Percentiles rank a stretch among this genome's conserved stretches.
Conservation (phyloP, 2,888 invertebrate species). For the Gortyna flavago region DNA sequence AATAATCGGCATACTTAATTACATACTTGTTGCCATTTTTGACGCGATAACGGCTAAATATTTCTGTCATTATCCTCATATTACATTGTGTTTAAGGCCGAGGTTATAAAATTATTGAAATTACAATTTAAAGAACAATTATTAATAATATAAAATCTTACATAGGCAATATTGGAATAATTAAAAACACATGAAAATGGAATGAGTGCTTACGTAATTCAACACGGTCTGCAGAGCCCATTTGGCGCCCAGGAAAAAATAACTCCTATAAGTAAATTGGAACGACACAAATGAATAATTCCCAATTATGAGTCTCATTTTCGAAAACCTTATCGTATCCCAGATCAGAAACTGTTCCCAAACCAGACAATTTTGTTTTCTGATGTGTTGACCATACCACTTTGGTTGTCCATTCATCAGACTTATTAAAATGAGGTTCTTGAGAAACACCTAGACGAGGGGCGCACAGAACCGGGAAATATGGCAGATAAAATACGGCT, state of each 20-base stretch:
- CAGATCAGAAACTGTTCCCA: not conserved
- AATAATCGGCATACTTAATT: not conserved
- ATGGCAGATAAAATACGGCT: not conserved
- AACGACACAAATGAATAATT: too few species aligned
- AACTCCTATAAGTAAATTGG: too few species aligned
- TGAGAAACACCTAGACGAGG: not conserved
- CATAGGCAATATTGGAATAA: not conserved
- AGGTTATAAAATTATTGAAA: conserved; percentile 2
- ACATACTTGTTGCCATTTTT: conserved; percentile 11
- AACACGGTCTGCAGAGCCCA: not conserved
- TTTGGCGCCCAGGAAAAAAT: not conserved
- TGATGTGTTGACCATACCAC: not conserved
- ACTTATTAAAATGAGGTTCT: not conserved
- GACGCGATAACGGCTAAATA: conserved; percentile 3
- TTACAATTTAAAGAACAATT: not conserved
- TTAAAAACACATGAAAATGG: not conserved
- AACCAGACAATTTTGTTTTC: not conserved
- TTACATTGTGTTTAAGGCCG: not conserved
- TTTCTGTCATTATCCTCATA: conserved; percentile 31
- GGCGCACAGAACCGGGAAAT: not conserved
- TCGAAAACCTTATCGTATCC: not conserved
- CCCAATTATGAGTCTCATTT: too few species aligned
- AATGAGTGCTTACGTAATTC: not conserved
- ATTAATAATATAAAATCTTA: not conserved
- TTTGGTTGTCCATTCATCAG: not conserved